phyloP scores from a whole-genome alignment of 2,888 invertebrate species.

The Conus canariensis region DNA sequence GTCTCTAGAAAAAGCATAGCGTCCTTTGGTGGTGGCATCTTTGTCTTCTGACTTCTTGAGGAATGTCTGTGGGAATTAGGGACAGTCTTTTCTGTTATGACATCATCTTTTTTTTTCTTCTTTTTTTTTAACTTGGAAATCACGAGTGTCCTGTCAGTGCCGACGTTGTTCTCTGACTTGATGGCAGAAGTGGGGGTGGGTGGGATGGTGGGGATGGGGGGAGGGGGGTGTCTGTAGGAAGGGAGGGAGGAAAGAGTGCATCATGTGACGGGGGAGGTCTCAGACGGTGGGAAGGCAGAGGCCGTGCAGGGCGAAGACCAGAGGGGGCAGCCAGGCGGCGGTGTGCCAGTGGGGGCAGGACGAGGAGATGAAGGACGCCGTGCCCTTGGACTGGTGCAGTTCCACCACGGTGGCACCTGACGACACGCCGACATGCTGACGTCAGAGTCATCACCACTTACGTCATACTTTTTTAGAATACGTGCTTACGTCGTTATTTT shows the following conservation, averaged over 20 bases:
- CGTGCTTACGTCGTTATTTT: too few species aligned
- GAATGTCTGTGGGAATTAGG: too few species aligned
- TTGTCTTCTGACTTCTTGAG: too few species aligned
- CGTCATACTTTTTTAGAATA: not conserved
- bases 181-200: too few species aligned
- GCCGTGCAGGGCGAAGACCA: not conserved
- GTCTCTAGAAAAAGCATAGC: too few species aligned
- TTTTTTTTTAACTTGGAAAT: too few species aligned
- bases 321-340: not conserved
- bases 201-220: not conserved
- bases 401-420: slow-evolving; percentile 9
- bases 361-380: not conserved
- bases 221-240: not conserved
- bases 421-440: not conserved
- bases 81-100: too few species aligned
- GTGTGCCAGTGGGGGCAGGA: not conserved
- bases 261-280: not conserved
- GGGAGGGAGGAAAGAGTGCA: not conserved
- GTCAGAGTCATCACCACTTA: not conserved
- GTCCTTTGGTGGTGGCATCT: too few species aligned
- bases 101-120: too few species aligned
- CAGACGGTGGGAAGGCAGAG: not conserved
- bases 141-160: too few species aligned
- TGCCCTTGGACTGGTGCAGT: slow-evolving; percentile 17
- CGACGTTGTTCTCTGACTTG: too few species aligned